Base-by-base conservation (phyloP, 2,113 vertebrate genomes). In the Platichthys flesus region DNA sequence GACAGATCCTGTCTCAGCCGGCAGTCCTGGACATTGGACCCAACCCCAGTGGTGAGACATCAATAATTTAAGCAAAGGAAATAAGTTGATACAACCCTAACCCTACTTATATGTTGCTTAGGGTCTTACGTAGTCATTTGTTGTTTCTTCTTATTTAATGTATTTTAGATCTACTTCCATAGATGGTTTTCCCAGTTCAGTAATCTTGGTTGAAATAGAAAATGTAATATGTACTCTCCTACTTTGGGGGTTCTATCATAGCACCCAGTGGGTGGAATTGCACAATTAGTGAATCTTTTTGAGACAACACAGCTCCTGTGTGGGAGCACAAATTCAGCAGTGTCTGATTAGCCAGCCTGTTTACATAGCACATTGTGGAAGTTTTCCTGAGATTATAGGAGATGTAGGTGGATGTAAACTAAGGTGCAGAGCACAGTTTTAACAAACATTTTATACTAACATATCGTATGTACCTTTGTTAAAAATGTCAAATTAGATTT, bases 1-100 rank as follows among this genome's bases (percentile, higher is more conserved):
- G 98, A 54, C 97, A 98, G 90, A 99, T 99, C 74, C 94, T 99
- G 55, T 99, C 96, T 69, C 98, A 99, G 88, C 91, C 97, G 0
- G 97, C 98, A 26, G 94, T 99, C 20, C 91, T 96, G 61, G 97
- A 99, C 28, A 58, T 86, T 0, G 90, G 92, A 40, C 79, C 94
- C 56, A 90, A 90, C 81, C 92, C 95, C 58, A 40, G 94, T 80
- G 97, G 98, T 98, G 91, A 90, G 89, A n/a, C 1, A 2, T 58
- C 63, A 26, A 23, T 23, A 16, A 57, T 28, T 57, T 5, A 28
- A 18, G 57, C 26, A 16, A 23, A 15, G 24, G 21, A 67, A 67
- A 9, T 16, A 9, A 45, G 6, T 68, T 37, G 31, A 35, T 31
- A 16, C 49, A 5, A n/a, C n/a, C n/a, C n/a, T n/a, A n/a, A n/a